Evolutionary conservation across 2,888 invertebrate species (phyloP), one percentile per base, ranked within the genome.

Genomic region (Danaus chrysippus): DNA sequence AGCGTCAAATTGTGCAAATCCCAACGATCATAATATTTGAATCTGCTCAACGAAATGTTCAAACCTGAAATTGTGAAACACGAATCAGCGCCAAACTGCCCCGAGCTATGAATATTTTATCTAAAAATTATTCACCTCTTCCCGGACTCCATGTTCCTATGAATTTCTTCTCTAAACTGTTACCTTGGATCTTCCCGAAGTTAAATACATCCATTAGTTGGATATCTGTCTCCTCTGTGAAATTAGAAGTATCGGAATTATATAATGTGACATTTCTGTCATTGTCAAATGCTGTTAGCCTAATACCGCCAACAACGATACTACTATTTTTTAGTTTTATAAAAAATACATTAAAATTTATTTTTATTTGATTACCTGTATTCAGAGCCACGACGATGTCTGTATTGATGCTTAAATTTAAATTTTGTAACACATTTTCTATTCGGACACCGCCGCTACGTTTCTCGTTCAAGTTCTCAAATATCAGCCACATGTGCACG

Each of bases 1-100:
- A 89, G 74, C 46, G 88, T 86, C 67, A 88, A 77, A 67, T 88
- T 87, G 68, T 84, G 81, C 68, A 89, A 89, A 76, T 89, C 68
- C 88, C 87, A 88, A 12, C 89, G 83, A 60, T 78, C 71, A 71
- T 87, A 86, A 70, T 88, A 88, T 72, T 86, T 88, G 73, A 79
- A 89, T n/a, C 76, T 76, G 59, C 73, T 72, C 49, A 73, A 66
- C 41, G 67, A 61, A 55, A 84, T 68, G 19, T 70, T 66, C 65
- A 87, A 70, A 59, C 87, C 89, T 90, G 73, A 54, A 77, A 69
- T 65, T 65, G 63, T 63, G 63, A 65, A 67, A 63, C 59, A 67
- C 56, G 59, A 67, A 63, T 67, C 60, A 64, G 61, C 19, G 59
- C 55, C 34, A 61, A 63, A 64, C 42, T 64, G 57, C 59, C 58